Base-by-base conservation (phyloP, 2,888 invertebrate genomes). In the Cancer borealis region DNA sequence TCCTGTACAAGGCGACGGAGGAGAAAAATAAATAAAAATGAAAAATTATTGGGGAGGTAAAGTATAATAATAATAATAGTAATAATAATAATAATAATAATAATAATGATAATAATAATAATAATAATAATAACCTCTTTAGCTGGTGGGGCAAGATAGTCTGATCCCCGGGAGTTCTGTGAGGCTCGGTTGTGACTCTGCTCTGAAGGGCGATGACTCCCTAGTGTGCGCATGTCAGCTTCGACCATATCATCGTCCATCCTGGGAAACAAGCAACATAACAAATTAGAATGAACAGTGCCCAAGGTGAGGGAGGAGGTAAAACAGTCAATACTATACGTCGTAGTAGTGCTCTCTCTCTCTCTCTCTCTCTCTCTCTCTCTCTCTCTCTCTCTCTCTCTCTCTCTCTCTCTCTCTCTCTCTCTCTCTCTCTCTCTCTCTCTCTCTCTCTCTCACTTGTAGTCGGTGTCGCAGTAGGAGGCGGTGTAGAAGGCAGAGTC, bases 391-490 rank as follows among this genome's bases (percentile, higher is more conserved):
- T 46, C 47, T 79, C 47, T 92, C 49, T 92, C 46, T 26, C 54
- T 54, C 91, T 54, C 54, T 26, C 87, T 45, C 87, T 45, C 87
- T 45, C 87, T 45, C 87, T 45, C 87, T 84, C 84, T 84, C 84
- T 84, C 84, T 84, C 84, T 84, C 84, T 84, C 87, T 88, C 92
- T 92, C 49, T 49, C 87, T 88, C 87, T 92, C 26, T 14, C 87
- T 92, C 47, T 87, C 54, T 66, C 47, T 49, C 47, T 26, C 26
- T 47, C 92, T 94, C 88, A 97, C 97, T 98, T 97, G 97, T 98
- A 97, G 96, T 98, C 98, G 0, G 98, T 98, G 96, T 98, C 98
- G 0, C 97, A 98, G 96, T 98, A 97, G 0, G 98, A 98, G 93
- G 98, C 97, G 0, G 95, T 93, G 54, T 93, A 95, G 95, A 95